phyloP scores from a whole-genome alignment of 2,113 vertebrate species.

The Varanus salvator region DNA sequence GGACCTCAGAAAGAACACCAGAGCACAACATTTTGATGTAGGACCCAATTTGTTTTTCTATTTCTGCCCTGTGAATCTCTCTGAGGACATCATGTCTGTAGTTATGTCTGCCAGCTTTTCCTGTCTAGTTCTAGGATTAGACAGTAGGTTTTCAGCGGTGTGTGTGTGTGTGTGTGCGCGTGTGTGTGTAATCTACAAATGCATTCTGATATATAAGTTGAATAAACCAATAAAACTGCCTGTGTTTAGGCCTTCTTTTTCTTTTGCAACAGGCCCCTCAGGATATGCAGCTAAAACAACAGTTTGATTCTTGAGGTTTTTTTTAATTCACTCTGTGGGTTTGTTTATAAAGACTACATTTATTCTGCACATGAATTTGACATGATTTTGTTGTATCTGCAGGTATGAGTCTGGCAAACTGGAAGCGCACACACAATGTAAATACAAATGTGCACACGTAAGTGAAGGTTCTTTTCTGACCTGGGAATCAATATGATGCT shows the following conservation, averaged over 20 bases:
- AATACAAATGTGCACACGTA: background rate
- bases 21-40: background rate
- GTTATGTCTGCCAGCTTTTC: conserved; percentile 25
- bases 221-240: conserved; percentile 28
- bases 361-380: conserved; percentile 57
- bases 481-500: background rate
- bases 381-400: conserved; percentile 50
- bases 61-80: conserved; percentile 22
- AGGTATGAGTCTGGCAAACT: conserved; percentile 36
- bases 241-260: conserved; percentile 36
- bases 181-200: background rate
- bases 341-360: conserved; percentile 63
- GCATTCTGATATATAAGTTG: conserved; percentile 22
- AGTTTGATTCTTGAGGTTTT: background rate
- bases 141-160: conserved; percentile 27
- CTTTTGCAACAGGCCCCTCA: conserved; percentile 14
- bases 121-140: background rate
- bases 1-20: background rate
- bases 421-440: conserved; percentile 30
- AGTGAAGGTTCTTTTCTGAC: conserved; percentile 23
- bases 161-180: fast-evolving
- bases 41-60: background rate
- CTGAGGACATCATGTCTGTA: conserved; percentile 12
- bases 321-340: conserved; percentile 40
- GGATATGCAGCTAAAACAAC: conserved; percentile 36